Evolutionary conservation across 2,888 invertebrate genomes (phyloP).

Genomic region (Miltochrista miniata): DNA sequence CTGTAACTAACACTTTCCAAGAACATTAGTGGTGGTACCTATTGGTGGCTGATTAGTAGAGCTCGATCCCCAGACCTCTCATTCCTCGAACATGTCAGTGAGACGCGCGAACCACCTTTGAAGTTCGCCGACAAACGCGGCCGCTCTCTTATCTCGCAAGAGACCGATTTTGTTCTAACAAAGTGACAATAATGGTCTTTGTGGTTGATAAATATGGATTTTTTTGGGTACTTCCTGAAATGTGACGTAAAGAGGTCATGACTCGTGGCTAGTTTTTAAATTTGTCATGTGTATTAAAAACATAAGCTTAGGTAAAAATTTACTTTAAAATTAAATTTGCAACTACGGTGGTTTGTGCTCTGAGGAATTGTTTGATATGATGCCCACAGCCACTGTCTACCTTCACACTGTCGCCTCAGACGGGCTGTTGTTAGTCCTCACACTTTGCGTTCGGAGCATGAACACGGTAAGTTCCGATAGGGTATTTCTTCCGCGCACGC

Average conservation of each 20-base stretch:
- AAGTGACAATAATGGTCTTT: conserved; percentile 77
- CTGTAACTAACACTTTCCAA: conserved; percentile 28
- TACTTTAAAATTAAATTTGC: too few species aligned
- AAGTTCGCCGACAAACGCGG: conserved; percentile 71
- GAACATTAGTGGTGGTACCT: conserved; percentile 51
- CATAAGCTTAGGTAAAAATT: too few species aligned
- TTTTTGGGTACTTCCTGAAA: conserved; percentile 57
- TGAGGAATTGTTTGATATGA: too few species aligned
- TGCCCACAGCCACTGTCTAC: too few species aligned
- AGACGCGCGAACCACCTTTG: conserved; percentile 67
- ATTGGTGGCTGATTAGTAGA: conserved; percentile 70
- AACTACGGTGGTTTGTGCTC: too few species aligned
- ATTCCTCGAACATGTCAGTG: conserved; percentile 66
- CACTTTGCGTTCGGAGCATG: too few species aligned
- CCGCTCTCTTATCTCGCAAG: conserved; percentile 75
- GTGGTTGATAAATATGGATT: conserved; percentile 69
- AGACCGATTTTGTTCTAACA: conserved; percentile 73
- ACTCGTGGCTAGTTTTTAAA: background rate
- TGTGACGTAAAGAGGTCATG: conserved; percentile 5
- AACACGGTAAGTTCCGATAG: too few species aligned
- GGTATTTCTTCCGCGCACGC: too few species aligned
- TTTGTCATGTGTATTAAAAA: too few species aligned
- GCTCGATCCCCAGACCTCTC: conserved; percentile 66
- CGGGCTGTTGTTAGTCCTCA: too few species aligned
- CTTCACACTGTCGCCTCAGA: too few species aligned